Base-by-base conservation (phyloP, 2,113 vertebrate species). In the Dolichallabes microphthalmus region DNA sequence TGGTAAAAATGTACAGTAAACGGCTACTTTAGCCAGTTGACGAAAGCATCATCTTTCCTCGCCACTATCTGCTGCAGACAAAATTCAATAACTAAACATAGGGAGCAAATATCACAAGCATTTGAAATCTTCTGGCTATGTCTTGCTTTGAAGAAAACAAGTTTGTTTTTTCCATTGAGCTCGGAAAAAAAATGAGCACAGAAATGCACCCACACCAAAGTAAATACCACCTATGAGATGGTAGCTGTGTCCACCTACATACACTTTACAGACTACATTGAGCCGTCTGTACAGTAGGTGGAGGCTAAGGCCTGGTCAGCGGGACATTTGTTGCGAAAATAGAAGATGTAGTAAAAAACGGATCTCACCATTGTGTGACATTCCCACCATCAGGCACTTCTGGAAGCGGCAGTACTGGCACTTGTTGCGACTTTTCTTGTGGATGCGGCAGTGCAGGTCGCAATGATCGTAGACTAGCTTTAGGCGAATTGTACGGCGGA, bases 331-430 rank as follows among this genome's bases (percentile, higher is more conserved):
- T 30, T 58, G 17, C 27, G 58, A 58, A 17, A 30, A 57, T 1
- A 78, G 76, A 22, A 20, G 10, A 35, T 39, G 12, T 25, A 30
- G 25, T 13, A 27, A 57, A 99, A 76, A 69, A 10, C 5, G 1
- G 3, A 9, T 25, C 97, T 96, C 90, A 99, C 98, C 98, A 0
- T 99, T 99, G 86, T 99, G 98, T 1, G 98, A 99, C 98, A 99
- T 99, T n/a, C 98, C 98, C 1, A 99, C 98, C 0, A 96, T 95
- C 0, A 99, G 96, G 90, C 98, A 99, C 64, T 99, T 99, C 94
- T 99, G 98, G 88, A 99, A 99, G n/a, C 98, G 95, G 91, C 98
- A 99, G 94, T 98, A 99, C 89, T 99, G 98, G 88, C 98, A 99
- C 94, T 99, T 99, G 93, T 99, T 99, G 85, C 98, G 96, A 82